Base-by-base conservation (phyloP, 2,888 invertebrate genomes). In the Halocaridina rubra region DNA sequence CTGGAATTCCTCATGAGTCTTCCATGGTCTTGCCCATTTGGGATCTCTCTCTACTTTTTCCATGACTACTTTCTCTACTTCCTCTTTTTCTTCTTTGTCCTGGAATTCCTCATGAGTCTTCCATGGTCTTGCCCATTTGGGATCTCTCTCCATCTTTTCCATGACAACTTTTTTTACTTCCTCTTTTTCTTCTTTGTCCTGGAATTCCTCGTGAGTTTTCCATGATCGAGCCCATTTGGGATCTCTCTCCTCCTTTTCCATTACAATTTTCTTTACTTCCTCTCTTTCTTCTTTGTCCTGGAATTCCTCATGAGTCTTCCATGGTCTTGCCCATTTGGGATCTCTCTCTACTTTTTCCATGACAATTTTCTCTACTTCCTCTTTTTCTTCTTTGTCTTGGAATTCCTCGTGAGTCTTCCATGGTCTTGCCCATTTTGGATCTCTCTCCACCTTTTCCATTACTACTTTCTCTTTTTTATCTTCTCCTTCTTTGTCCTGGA, bases 81-180 rank as follows among this genome's bases (percentile, higher is more conserved):
- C 29, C 8, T 19, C n/a, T 75, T 75, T 75, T 46, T 39, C 76
- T 2, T 1, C 71, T 27, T 59, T 76, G 57, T 82, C 16, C 46
- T 75, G 33, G 27, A 77, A 39, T 69, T 82, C 82, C 5, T 2
- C n/a, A 13, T 82, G 82, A n/a, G 77, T 82, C 22, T 77, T 61
- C 82, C 82, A 82, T 7, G 82, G 82, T 22, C 10, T 33, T n/a
- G 76, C 69, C 82, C 82, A 82, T 53, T 82, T 82, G 2, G 77
- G 64, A 53, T 82, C 82, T 46, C 77, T 77, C 8, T 76, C 69
- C n/a, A 53, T 27, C 7, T 29, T 16, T 8, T 16, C 32, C 19
- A 39, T 76, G 4, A 64, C 77, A 39, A 69, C 76, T 1, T 75
- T 30, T n/a, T 61, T 27, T 29, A 22, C 61, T 57, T 75, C 75